These are phyloP conservation scores for Orussus abietinus DNA, from an alignment of 1,140 invertebrate genomes.

Conservation along the genomic window DNA sequence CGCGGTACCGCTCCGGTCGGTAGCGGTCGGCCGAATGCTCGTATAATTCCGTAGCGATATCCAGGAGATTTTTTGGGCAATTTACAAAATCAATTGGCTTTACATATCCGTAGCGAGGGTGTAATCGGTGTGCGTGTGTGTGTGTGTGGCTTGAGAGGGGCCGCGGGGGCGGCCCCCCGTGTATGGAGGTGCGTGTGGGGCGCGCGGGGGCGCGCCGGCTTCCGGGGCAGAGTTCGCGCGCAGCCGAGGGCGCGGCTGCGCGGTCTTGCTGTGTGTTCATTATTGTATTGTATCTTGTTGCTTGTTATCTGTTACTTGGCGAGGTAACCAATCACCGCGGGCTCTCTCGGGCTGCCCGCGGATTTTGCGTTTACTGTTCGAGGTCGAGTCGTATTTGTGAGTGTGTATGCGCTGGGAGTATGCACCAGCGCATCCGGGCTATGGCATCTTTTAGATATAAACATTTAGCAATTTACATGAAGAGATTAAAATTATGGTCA, in stretches of 20 bases:
- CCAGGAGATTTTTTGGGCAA: slow-evolving; percentile 40
- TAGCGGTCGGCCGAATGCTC: too few species aligned
- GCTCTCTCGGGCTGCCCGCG: slow-evolving; percentile 16
- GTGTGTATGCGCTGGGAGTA: slow-evolving; percentile 57
- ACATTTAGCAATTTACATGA: slow-evolving; percentile 57
- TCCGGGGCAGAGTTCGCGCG: not conserved
- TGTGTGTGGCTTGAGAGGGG: slow-evolving; percentile 23
- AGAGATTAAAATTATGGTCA: slow-evolving; percentile 55
- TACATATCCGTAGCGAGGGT: slow-evolving; percentile 54
- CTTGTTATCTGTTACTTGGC: slow-evolving; percentile 28
- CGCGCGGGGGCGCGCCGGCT: slow-evolving; percentile 43
- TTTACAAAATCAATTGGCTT: slow-evolving; percentile 57
- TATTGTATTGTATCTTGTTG: slow-evolving; percentile 30
- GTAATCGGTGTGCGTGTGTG: slow-evolving; percentile 30
- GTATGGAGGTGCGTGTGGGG: slow-evolving; percentile 36
- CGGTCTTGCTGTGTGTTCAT: slow-evolving; percentile 27
- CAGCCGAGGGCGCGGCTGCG: too few species aligned
- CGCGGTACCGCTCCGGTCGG: too few species aligned
- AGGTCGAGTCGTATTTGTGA: slow-evolving; percentile 56
- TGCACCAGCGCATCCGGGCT: slow-evolving; percentile 57
- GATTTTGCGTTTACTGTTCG: slow-evolving; percentile 42
- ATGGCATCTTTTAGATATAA: slow-evolving; percentile 54
- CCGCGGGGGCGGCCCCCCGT: slow-evolving; percentile 2
- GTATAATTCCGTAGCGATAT: too few species aligned
- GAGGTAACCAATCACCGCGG: slow-evolving; percentile 39